Evolutionary conservation across 2,797 vertebrate genomes (phyloP).

Genomic region (Antennarius maculatus): DNA sequence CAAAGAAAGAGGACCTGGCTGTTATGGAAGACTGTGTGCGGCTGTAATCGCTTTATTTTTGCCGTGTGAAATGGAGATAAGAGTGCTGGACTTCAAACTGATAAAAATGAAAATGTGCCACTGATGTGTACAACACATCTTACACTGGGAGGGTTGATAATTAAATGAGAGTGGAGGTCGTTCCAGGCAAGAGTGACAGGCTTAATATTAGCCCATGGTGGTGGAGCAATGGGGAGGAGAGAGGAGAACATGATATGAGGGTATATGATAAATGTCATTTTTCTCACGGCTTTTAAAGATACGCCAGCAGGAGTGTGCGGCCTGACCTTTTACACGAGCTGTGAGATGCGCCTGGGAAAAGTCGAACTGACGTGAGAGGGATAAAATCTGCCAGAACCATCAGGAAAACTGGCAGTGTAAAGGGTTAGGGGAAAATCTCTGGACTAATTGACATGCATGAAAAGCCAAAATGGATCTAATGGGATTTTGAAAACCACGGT

Average conservation of each 20-base stretch:
- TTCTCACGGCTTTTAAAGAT: conserved; percentile 54
- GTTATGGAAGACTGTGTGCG: conserved; percentile 49
- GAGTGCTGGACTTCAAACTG: conserved; percentile 21
- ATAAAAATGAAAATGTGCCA: conserved; percentile 37
- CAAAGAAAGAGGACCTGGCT: conserved; percentile 31
- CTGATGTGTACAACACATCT: conserved; percentile 30
- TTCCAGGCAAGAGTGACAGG: conserved; percentile 53
- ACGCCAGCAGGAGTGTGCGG: conserved; percentile 49
- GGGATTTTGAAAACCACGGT: conserved; percentile 32
- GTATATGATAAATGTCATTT: conserved; percentile 71
- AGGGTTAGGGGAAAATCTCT: conserved; percentile 22
- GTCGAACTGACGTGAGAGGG: conserved; percentile 36
- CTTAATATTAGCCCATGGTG: conserved; percentile 51
- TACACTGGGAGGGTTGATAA: conserved; percentile 39
- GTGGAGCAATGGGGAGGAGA: conserved; percentile 33
- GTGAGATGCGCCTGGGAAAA: conserved; percentile 46
- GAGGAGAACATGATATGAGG: conserved; percentile 43
- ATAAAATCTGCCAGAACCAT: conserved; percentile 41
- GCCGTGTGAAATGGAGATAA: not conserved
- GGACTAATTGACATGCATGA: conserved; percentile 40
- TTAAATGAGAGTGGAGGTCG: conserved; percentile 54
- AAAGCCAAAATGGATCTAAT: conserved; percentile 48
- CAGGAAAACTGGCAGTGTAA: conserved; percentile 15
- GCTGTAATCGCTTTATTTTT: conserved; percentile 34
- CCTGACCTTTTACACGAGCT: conserved; percentile 67